Percentiles rank a stretch among this genome's conserved stretches.
Evolutionary conservation across 2,797 vertebrate species (phyloP).

Genomic region (Tinamus major): DNA sequence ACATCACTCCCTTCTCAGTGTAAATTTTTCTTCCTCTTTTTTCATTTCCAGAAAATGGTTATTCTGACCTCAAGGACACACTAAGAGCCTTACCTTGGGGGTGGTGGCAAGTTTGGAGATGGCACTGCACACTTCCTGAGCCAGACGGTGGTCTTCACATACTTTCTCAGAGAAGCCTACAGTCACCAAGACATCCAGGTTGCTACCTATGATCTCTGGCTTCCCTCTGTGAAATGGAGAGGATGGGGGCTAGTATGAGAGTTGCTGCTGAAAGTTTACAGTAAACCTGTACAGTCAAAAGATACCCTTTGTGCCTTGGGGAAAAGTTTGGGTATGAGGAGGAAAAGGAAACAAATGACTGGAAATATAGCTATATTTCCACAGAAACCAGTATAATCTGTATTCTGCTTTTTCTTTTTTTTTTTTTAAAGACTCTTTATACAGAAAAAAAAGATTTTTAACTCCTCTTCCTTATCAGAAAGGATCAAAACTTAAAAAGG

Average conservation of each 20-base stretch:
- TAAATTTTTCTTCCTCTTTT: background rate
- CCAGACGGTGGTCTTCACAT: conserved; percentile 89
- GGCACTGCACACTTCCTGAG: conserved; percentile 88
- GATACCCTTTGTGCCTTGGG: background rate
- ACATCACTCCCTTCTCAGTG: background rate
- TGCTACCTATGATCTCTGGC: conserved; percentile 93
- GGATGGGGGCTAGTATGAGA: background rate
- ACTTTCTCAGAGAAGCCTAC: conserved; percentile 88
- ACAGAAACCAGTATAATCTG: background rate
- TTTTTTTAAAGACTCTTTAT: background rate
- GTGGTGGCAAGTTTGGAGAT: conserved; percentile 87
- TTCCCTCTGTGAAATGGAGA: conserved; percentile 84
- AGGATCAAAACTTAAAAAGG: background rate
- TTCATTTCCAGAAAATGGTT: background rate
- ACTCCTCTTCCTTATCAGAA: background rate
- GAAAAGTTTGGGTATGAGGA: background rate
- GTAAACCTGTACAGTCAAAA: background rate
- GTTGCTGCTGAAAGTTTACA: background rate
- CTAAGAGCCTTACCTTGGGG: conserved; percentile 82
- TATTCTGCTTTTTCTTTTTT: background rate
- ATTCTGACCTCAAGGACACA: background rate
- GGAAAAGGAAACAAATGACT: background rate
- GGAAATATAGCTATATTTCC: background rate
- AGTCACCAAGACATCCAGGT: conserved; percentile 91
- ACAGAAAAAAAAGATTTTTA: background rate